Base-by-base conservation (phyloP, 2,888 invertebrate species). In the Drosophila rellima region DNA sequence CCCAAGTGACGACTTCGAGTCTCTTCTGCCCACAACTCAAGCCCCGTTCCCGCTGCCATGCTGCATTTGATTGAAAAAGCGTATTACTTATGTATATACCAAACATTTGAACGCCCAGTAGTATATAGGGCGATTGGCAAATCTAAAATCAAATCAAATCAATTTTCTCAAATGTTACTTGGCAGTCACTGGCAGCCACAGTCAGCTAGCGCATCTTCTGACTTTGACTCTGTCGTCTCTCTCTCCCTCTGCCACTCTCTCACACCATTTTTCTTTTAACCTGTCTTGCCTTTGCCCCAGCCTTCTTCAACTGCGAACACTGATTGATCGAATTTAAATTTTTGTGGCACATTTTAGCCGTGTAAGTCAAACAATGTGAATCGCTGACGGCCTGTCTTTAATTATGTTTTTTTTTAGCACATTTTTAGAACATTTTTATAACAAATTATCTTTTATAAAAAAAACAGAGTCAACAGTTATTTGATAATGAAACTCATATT, bases 61-160 rank as follows among this genome's bases (percentile, higher is more conserved):
- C 10, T 15, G 68, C 65, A 74, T 70, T 74, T 80, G 82, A 85
- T 88, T 85, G 85, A 85, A 85, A 84, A 87, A 73, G 66, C 81
- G 84, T 84, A 80, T 80, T 84, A 77, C 82, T 87, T 74, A 77
- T 86, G 64, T 76, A 73, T 75, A 74, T 72, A 72, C 60, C 74
- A 56, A 70, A 68, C 54, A 68, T 77, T 70, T 71, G 64, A 70
- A 33, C 56, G 37, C 45, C 57, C 55, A 37, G 63, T 50, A 44
- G 29, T 54, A 70, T 79, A 70, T 71, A 70, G 74, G 75, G 72
- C 80, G 88, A 78, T 78, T 80, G 82, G 85, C 80, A 87, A 84
- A 87, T 87, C 84, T 87, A 82, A 84, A 84, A 84, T 87, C 85
- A 84, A 84, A 84, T 84, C 87, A 87, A 84, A 84, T 84, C 80